Conservation (phyloP, 2,797 vertebrate species). For the Hyperoplus lanceolatus region DNA sequence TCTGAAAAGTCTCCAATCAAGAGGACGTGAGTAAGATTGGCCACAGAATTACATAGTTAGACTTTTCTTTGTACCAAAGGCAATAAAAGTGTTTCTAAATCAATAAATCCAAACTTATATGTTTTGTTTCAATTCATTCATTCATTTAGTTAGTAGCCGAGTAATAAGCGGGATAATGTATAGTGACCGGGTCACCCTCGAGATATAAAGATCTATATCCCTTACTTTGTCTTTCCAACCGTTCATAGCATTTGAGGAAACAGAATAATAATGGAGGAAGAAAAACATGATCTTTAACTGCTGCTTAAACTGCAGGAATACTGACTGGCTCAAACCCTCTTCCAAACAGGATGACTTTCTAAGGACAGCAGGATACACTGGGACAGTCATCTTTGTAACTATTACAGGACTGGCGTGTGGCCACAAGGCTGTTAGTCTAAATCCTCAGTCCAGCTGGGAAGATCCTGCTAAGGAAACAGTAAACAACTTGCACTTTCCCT, state of each 20-base stretch:
- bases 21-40: no score
- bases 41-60: no score
- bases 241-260: background rate
- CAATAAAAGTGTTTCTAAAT: no score
- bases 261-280: background rate
- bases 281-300: background rate
- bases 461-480: background rate
- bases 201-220: no score
- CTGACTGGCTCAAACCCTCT: background rate
- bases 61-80: no score
- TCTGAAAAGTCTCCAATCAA: no score
- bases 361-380: background rate
- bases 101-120: no score
- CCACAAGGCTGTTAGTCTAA: slow-evolving; percentile 26
- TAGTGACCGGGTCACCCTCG: no score
- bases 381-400: slow-evolving; percentile 30
- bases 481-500: background rate
- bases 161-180: no score
- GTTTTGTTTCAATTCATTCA: no score
- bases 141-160: no score
- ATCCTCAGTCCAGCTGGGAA: slow-evolving; percentile 23
- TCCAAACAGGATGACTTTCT: slow-evolving; percentile 6
- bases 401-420: slow-evolving; percentile 22
- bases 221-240: background rate
- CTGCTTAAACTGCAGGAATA: background rate